Evolutionary conservation across 2,113 vertebrate genomes (phyloP).

Genomic region (Hiodon alosoides): DNA sequence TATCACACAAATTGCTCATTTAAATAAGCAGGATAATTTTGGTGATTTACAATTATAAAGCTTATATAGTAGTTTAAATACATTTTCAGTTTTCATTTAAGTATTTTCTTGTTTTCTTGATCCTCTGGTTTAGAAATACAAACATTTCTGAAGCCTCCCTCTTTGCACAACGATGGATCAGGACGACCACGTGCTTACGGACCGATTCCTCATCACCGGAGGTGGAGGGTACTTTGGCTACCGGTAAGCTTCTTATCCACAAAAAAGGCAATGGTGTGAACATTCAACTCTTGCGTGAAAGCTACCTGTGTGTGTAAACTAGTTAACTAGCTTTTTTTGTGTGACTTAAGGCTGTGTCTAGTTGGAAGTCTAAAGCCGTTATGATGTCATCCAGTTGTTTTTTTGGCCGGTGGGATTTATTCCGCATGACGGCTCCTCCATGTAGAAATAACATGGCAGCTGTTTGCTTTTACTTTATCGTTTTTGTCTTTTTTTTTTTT

Average conservation of each 20-base stretch:
- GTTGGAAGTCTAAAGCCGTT: background rate
- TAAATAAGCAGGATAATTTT: background rate
- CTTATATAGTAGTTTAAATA: too few species aligned
- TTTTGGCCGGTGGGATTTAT: background rate
- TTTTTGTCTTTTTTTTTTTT: background rate
- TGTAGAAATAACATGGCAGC: background rate
- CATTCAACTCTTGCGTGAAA: background rate
- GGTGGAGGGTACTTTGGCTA: slow-evolving; percentile 88
- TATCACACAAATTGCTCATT: too few species aligned
- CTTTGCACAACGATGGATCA: background rate
- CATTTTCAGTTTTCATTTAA: too few species aligned
- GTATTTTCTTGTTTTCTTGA: background rate
- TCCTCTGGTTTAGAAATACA: too few species aligned
- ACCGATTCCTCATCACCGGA: slow-evolving; percentile 74
- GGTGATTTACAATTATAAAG: too few species aligned
- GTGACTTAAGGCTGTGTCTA: background rate
- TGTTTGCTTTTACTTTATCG: background rate
- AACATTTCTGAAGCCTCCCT: background rate
- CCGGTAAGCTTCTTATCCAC: slow-evolving; percentile 66
- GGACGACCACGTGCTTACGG: slow-evolving; percentile 13
- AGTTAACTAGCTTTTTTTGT: background rate
- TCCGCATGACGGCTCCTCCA: background rate
- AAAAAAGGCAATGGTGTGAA: background rate
- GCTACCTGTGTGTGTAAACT: too few species aligned
- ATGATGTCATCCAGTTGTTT: background rate